A percentile compares a stretch with the other conserved stretches of the same genome.
phyloP scores from a whole-genome alignment of 2,797 vertebrate species.

The Mionectes olivaceus region DNA sequence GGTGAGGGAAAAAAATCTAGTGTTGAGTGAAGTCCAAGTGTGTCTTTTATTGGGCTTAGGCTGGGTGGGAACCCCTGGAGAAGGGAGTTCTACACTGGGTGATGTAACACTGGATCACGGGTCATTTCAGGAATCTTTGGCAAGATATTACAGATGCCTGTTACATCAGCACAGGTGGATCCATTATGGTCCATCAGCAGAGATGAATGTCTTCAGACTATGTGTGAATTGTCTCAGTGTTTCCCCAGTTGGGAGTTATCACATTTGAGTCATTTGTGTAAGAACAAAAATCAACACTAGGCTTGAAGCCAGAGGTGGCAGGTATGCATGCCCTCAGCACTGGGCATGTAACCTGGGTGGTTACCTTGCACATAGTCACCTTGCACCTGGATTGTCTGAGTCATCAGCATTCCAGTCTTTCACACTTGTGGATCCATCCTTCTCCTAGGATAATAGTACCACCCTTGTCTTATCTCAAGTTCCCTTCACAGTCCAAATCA shows the following conservation, averaged over 20 bases:
- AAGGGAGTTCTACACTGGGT: neutral
- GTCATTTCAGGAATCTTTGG: neutral
- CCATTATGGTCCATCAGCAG: neutral
- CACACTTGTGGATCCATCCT: neutral
- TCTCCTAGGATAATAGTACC: neutral
- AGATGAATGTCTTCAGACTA: neutral
- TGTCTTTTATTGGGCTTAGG: neutral
- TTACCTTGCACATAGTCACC: no score
- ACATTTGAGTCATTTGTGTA: neutral
- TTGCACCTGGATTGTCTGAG: neutral
- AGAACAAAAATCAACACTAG: neutral
- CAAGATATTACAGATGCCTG: neutral
- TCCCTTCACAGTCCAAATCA: neutral
- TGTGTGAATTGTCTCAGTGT: neutral
- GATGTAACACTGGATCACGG: neutral
- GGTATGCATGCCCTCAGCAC: neutral
- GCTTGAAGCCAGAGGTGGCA: neutral
- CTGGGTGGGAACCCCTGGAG: neutral
- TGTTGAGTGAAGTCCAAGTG: neutral
- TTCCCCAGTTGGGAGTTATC: neutral
- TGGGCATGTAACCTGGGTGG: neutral
- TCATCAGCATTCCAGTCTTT: neutral
- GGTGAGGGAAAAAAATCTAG: neutral
- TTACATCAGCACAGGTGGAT: neutral
- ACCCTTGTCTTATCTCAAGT: neutral